Percentiles rank a stretch among this genome's conserved stretches.
Evolutionary conservation across 1,140 invertebrate species (phyloP).

Genomic region (Cherax destructor): DNA sequence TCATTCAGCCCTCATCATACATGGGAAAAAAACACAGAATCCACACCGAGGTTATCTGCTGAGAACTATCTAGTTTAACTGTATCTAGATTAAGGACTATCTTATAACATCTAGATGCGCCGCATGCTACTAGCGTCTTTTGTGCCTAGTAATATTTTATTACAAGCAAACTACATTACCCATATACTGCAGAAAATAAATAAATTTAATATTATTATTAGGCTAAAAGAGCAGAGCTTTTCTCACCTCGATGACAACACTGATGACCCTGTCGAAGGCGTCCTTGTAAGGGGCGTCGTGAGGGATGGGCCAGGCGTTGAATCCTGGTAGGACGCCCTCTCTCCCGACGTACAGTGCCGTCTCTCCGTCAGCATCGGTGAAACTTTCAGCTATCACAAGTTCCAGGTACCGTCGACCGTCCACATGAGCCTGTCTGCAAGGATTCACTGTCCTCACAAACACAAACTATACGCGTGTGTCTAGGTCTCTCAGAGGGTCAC

Average conservation of each 20-base stretch:
- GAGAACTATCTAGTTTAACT: no score
- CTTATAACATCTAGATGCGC: background rate
- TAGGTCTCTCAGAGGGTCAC: no score
- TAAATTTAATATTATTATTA: background rate
- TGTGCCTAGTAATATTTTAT: background rate
- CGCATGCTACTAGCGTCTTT: background rate
- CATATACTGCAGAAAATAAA: background rate
- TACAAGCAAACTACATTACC: background rate
- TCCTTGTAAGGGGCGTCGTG: constrained; percentile 46
- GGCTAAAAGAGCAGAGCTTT: background rate
- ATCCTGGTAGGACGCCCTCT: constrained; percentile 26
- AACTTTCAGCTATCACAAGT: constrained; percentile 35
- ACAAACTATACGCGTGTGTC: no score
- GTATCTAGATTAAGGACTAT: background rate
- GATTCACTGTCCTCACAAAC: no score
- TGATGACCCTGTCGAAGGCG: constrained; percentile 26
- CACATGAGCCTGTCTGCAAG: constrained; percentile 24
- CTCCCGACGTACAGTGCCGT: constrained; percentile 29
- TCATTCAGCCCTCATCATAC: no score
- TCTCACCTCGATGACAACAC: constrained; percentile 40
- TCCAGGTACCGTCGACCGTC: constrained; percentile 32
- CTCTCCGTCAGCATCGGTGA: constrained; percentile 28
- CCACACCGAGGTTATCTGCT: no score
- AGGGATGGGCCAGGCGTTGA: constrained; percentile 44
- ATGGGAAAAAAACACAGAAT: no score